Conservation (phyloP, 2,797 vertebrate genomes). For the Psittacula derbiana region DNA sequence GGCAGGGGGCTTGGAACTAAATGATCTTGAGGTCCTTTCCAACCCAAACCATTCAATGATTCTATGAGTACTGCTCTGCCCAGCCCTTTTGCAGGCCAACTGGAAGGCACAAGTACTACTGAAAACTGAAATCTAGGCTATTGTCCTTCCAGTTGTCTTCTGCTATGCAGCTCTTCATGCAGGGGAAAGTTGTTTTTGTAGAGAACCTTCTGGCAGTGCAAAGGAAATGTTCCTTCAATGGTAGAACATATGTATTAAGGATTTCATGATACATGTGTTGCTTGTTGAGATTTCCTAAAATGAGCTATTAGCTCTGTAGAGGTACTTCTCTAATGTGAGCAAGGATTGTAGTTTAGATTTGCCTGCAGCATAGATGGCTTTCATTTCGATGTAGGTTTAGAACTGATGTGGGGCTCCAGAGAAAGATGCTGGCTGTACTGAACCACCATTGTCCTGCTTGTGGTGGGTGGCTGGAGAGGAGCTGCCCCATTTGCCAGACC, state of each 20-base stretch:
- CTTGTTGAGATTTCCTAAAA: background rate
- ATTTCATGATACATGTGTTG: fast-evolving
- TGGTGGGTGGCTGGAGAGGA: background rate
- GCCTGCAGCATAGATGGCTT: background rate
- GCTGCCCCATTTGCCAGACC: background rate
- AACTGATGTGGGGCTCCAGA: background rate
- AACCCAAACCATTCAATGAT: background rate
- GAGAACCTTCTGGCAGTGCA: background rate
- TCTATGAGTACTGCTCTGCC: background rate
- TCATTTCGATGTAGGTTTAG: background rate
- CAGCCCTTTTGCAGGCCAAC: background rate
- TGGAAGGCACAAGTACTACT: background rate
- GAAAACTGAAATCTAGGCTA: background rate
- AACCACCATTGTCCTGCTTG: fast-evolving
- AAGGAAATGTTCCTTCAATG: background rate
- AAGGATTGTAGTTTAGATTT: background rate
- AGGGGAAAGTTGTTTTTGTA: background rate
- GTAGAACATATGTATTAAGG: background rate
- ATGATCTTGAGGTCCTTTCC: background rate
- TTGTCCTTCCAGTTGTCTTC: background rate
- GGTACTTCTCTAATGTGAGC: background rate
- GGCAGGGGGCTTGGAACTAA: background rate
- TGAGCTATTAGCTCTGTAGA: background rate
- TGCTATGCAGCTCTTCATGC: background rate
- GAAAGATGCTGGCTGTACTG: background rate